Conservation (phyloP, 2,888 invertebrate genomes). For the Epinotia bilunana region DNA sequence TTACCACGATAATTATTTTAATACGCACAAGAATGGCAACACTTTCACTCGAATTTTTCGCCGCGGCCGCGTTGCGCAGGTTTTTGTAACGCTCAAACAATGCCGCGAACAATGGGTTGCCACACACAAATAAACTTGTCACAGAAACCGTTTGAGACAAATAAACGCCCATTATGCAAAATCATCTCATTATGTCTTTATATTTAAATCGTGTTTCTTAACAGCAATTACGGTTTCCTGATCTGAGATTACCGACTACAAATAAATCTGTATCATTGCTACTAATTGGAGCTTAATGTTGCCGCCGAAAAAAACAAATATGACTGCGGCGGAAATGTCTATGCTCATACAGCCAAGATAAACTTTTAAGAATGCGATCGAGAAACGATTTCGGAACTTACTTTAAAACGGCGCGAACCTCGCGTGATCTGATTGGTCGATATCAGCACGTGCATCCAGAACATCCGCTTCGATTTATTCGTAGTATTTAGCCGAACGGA, state of each 20-base stretch:
- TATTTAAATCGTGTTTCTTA: constrained; percentile 39
- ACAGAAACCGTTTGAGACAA: constrained; percentile 28
- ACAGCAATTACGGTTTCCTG: constrained; percentile 49
- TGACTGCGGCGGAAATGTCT: constrained; percentile 71
- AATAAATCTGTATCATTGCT: constrained; percentile 71
- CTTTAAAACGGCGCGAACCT: constrained; percentile 63
- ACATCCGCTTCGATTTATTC: constrained; percentile 55
- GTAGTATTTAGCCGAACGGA: constrained; percentile 51
- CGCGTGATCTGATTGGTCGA: constrained; percentile 60
- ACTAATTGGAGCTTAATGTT: constrained; percentile 65
- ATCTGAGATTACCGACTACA: constrained; percentile 58
- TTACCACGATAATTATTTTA: constrained; percentile 67
- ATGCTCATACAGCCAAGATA: constrained; percentile 58
- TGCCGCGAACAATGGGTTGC: constrained; percentile 46
- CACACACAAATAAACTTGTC: constrained; percentile 47
- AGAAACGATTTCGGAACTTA: constrained; percentile 55
- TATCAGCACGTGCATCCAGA: constrained; percentile 62
- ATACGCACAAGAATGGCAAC: constrained; percentile 57
- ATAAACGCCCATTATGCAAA: constrained; percentile 36
- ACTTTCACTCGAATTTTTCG: constrained; percentile 74
- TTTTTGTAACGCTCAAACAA: constrained; percentile 45
- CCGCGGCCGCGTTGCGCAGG: constrained; percentile 42
- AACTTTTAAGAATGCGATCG: constrained; percentile 67
- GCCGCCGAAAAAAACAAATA: constrained; percentile 56
- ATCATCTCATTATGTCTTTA: constrained; percentile 15